Base-by-base conservation (phyloP, 2,113 vertebrate species). In the Corythaeola cristata region DNA sequence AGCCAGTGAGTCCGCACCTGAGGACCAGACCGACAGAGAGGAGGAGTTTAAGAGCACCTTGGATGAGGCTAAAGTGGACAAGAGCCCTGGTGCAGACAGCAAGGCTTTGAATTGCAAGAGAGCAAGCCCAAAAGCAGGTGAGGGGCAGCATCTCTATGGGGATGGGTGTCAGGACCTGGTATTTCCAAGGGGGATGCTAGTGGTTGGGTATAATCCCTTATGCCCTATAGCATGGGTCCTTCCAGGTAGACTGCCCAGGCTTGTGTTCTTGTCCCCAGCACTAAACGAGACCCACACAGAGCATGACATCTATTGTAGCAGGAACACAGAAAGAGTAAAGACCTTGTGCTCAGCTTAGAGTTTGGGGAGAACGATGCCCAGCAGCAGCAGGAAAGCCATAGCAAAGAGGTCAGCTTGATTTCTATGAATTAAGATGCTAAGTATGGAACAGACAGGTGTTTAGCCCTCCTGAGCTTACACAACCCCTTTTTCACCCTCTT, bases 71-170 rank as follows among this genome's bases (percentile, higher is more conserved):
- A 99, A 98, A 89, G 91, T 91, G 30, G 98, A 99, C 58, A 98
- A 98, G 95, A 98, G 95, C 60, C 95, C 93, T 47, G 98, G 95
- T 63, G 94, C 96, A 30, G 98, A 98, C 32, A 96, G 94, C 97
- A 98, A 98, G 94, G 96, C 97, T 18, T 98, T 98, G 62, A 98
- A 98, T 96, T 98, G 98, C 98, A 99, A 99, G 98, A 98, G 98
- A 74, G 96, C 98, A 4, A 99, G 99, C 96, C 99, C 99, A 21
- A 99, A 99, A 96, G 97, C 99, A 99, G 99, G 99, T 99, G 97
- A 97, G 97, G 56, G 53, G 28, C n/a, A 59, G 73, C 23, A 14
- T 10, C 39, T 52, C 47, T 27, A 1, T 35, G 37, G 52, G 24
- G 35, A 12, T 28, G 56, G 63, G 13, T 73, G 41, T 44, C 32